phyloP scores from a whole-genome alignment of 1,140 invertebrate genomes.

The Drosophila tani region DNA sequence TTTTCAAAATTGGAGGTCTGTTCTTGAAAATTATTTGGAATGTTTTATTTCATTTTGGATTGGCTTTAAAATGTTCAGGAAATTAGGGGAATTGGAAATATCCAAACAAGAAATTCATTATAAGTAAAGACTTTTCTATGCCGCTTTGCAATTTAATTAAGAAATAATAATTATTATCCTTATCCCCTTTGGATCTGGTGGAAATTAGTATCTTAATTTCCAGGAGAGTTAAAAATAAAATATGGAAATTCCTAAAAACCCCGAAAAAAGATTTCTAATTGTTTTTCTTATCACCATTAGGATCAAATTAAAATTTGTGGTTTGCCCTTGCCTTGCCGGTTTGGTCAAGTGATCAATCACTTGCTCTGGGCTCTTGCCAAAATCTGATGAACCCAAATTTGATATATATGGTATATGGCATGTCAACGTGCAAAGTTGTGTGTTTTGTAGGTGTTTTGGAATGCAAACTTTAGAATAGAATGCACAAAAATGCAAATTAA shows the following conservation, averaged over 20 bases:
- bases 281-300: not conserved
- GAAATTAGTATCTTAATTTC: too few relatives aligned
- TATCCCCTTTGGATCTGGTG: not conserved
- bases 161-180: too few relatives aligned
- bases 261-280: not conserved
- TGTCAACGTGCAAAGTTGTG: conserved; percentile 49
- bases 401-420: not conserved
- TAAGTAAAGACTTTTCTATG: too few relatives aligned
- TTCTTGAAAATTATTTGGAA: not conserved
- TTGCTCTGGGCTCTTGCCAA: conserved; percentile 33
- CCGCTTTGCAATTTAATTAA: too few relatives aligned
- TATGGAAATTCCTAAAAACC: too few relatives aligned
- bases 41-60: too few relatives aligned
- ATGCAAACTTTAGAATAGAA: conserved; percentile 25
- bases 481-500: conserved; percentile 62
- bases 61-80: too few relatives aligned
- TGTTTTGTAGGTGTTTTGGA: conserved; percentile 40
- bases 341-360: conserved; percentile 35
- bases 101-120: too few relatives aligned
- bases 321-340: conserved; percentile 11
- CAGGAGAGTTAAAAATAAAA: too few relatives aligned
- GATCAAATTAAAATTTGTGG: conserved; percentile 28
- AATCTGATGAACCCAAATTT: conserved; percentile 16
- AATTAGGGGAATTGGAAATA: too few relatives aligned
- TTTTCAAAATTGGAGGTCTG: not conserved